Evolutionary conservation across 1,140 invertebrate species (phyloP).

Genomic region (Drosophila lacertosa): DNA sequence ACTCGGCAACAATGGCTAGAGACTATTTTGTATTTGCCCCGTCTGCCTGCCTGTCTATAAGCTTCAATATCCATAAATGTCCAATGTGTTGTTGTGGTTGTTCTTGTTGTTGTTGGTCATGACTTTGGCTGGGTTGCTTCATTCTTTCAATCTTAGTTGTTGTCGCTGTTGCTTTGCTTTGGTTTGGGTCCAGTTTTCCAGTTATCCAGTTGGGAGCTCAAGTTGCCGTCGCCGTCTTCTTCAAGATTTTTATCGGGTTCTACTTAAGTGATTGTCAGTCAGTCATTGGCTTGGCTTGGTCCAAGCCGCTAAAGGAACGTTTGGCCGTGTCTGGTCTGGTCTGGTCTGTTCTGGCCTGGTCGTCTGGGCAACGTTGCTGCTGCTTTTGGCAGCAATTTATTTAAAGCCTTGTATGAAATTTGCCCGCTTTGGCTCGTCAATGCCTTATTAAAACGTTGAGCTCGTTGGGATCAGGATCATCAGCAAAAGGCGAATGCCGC

Average conservation of each 20-base stretch:
- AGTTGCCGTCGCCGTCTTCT: conserved; percentile 44
- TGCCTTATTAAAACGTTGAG: conserved; percentile 46
- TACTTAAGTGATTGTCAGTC: conserved; percentile 83
- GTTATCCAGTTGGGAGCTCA: conserved; percentile 25
- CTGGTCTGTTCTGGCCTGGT: neutral
- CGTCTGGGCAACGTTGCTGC: conserved; percentile 16
- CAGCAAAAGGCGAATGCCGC: conserved; percentile 27
- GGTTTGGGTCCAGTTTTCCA: conserved; percentile 26
- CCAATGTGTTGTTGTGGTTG: conserved; percentile 61
- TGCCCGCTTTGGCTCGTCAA: conserved; percentile 20
- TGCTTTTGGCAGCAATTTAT: conserved; percentile 60
- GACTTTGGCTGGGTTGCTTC: conserved; percentile 61
- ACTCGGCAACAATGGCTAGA: conserved; percentile 46
- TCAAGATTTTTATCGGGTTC: conserved; percentile 82
- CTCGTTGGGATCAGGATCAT: conserved; percentile 22
- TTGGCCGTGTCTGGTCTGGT: conserved; percentile 1
- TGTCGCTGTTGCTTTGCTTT: neutral
- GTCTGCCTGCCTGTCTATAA: conserved; percentile 66
- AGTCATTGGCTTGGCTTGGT: conserved; percentile 59
- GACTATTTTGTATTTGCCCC: conserved; percentile 26
- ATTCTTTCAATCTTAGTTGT: conserved; percentile 33
- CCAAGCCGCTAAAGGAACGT: conserved; percentile 21
- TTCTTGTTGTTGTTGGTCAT: conserved; percentile 62
- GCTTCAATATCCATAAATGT: conserved; percentile 83
- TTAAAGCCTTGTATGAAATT: conserved; percentile 61